These are phyloP conservation scores for Steinernema carpocapsae DNA, from an alignment of 2,888 invertebrate genomes.

Conservation along the genomic window DNA sequence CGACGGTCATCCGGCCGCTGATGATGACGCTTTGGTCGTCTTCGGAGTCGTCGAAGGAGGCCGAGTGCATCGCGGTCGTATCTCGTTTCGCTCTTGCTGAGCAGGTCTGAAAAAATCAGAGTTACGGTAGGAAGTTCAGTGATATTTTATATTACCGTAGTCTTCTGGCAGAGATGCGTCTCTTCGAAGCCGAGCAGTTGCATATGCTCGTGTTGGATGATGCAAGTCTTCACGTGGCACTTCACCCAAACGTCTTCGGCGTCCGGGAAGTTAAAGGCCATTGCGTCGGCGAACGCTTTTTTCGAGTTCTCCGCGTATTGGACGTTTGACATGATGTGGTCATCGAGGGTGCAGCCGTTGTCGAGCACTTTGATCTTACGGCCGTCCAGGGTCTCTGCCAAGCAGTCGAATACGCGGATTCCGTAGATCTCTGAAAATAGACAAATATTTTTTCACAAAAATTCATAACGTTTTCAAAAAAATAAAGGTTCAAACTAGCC, in stretches of 20 bases:
- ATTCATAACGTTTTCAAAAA: too few species aligned
- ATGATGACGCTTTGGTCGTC: constrained; percentile 28
- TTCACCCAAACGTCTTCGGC: constrained; percentile 55
- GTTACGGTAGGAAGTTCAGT: constrained; percentile 19
- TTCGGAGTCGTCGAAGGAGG: constrained; percentile 18
- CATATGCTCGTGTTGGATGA: constrained; percentile 40
- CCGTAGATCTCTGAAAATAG: constrained; percentile 49
- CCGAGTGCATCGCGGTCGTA: constrained; percentile 33
- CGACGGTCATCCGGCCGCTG: constrained; percentile 28
- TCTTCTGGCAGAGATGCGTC: constrained; percentile 34
- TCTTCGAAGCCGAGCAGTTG: constrained; percentile 25
- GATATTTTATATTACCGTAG: background rate
- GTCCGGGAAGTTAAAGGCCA: constrained; percentile 58
- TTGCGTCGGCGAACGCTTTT: constrained; percentile 47
- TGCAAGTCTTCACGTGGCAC: constrained; percentile 49
- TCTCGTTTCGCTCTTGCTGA: constrained; percentile 27
- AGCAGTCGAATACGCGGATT: constrained; percentile 49
- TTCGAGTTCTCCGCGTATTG: constrained; percentile 44
- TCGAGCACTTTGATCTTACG: constrained; percentile 47
- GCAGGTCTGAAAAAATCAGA: constrained; percentile 10
- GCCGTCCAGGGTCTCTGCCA: constrained; percentile 48
- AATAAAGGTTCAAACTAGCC: too few species aligned
- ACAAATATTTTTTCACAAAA: too few species aligned
- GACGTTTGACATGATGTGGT: constrained; percentile 46
- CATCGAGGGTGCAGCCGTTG: constrained; percentile 51